Conservation (phyloP, 1,140 invertebrate genomes). For the Vanessa atalanta region DNA sequence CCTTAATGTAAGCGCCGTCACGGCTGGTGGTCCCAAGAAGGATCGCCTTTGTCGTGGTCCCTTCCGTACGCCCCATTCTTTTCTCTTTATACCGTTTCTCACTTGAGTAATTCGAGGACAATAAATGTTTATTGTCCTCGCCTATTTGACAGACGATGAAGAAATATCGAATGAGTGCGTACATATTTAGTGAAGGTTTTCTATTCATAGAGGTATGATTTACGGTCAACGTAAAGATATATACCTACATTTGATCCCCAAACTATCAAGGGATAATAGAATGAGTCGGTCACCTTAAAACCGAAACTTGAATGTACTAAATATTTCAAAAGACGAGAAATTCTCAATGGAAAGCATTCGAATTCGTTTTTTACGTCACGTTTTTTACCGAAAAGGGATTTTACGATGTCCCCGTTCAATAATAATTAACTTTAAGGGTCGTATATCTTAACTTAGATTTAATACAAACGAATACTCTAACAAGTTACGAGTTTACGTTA, state of each 20-base stretch:
- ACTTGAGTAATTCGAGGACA: conserved; percentile 78
- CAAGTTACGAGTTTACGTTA: conserved; percentile 16
- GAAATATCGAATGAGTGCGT: conserved; percentile 73
- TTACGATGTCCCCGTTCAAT: conserved; percentile 56
- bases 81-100: conserved; percentile 78
- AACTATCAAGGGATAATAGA: conserved; percentile 17
- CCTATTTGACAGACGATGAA: conserved; percentile 75
- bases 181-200: conserved; percentile 50
- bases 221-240: not conserved
- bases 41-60: conserved; percentile 77
- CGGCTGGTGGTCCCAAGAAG: conserved; percentile 77
- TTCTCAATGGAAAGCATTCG: conserved; percentile 44
- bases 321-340: conserved; percentile 49
- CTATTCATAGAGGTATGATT: conserved; percentile 41
- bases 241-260: not conserved
- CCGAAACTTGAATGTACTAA: conserved; percentile 56
- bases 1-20: conserved; percentile 79
- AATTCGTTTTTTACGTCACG: conserved; percentile 61
- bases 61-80: conserved; percentile 75
- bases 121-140: conserved; percentile 78
- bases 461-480: conserved; percentile 28
- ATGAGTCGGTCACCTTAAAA: conserved; percentile 50
- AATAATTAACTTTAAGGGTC: conserved; percentile 54
- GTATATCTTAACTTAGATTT: conserved; percentile 45
- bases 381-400: conserved; percentile 57